A percentile compares a stretch with the other conserved stretches of the same genome.
These are phyloP conservation scores for Calidris pugnax DNA, from an alignment of 2,113 vertebrate genomes.

Conservation along the genomic window DNA sequence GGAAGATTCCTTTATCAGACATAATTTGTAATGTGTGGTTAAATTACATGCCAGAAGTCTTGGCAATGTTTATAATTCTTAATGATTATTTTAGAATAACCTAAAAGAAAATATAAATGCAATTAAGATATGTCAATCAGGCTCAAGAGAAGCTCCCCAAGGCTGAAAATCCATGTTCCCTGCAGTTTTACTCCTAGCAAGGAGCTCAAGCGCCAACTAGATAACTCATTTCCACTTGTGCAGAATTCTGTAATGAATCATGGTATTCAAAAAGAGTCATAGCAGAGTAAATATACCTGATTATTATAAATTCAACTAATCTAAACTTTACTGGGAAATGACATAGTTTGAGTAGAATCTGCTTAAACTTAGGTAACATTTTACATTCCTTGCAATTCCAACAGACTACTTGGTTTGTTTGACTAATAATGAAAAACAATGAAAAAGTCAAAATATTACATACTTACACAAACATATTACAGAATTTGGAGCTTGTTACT, in stretches of 20 bases:
- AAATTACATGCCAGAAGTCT: background rate
- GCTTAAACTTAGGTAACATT: background rate
- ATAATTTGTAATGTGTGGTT: background rate
- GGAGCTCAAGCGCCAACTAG: background rate
- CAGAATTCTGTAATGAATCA: background rate
- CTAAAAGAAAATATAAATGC: background rate
- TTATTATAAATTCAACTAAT: background rate
- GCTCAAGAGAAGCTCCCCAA: background rate
- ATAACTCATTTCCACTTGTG: background rate
- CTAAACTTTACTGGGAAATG: background rate
- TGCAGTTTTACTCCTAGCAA: background rate
- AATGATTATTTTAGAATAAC: background rate
- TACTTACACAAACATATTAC: background rate
- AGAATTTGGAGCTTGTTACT: background rate
- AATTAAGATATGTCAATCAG: background rate
- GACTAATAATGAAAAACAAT: background rate
- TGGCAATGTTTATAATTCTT: background rate
- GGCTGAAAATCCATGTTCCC: background rate
- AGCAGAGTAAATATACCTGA: background rate
- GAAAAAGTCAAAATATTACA: background rate
- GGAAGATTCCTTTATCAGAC: background rate
- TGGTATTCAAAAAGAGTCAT: background rate
- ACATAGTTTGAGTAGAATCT: background rate
- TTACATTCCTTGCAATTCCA: background rate
- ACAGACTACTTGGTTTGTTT: background rate